phyloP scores from a whole-genome alignment of 2,113 vertebrate genomes.

The Tiliqua scincoides region DNA sequence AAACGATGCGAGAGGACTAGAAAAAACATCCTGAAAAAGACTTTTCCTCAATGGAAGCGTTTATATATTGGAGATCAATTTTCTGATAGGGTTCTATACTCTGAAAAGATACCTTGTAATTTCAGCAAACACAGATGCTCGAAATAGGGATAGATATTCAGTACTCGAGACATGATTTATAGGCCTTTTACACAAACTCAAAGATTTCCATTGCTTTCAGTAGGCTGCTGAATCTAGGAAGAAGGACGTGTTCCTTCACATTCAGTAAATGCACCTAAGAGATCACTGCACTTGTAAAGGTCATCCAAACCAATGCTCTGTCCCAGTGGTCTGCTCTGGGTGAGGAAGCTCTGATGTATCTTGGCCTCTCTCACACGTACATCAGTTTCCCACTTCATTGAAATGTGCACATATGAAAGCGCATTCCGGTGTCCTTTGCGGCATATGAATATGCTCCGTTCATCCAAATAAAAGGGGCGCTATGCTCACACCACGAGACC shows the following conservation, averaged over 20 bases:
- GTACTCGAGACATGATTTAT: not conserved
- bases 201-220: constrained; percentile 1
- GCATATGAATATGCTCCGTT: not conserved
- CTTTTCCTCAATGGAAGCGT: constrained; percentile 68
- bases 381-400: not conserved
- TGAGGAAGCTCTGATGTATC: not conserved
- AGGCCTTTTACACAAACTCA: not conserved
- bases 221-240: not conserved
- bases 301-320: not conserved
- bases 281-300: not conserved
- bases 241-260: not conserved
- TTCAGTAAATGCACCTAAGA: not conserved
- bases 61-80: constrained; percentile 77
- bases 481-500: not conserved
- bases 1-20: constrained; percentile 62
- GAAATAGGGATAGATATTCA: constrained; percentile 47
- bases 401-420: not conserved
- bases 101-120: constrained; percentile 73
- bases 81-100: constrained; percentile 78
- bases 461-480: not conserved
- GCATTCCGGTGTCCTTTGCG: not conserved
- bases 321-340: too few relatives aligned
- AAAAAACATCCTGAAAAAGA: constrained; percentile 48
- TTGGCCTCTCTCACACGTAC: not conserved
- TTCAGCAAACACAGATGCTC: constrained; percentile 73